Base-by-base conservation (phyloP, 2,888 invertebrate species). In the Apamea sordens region DNA sequence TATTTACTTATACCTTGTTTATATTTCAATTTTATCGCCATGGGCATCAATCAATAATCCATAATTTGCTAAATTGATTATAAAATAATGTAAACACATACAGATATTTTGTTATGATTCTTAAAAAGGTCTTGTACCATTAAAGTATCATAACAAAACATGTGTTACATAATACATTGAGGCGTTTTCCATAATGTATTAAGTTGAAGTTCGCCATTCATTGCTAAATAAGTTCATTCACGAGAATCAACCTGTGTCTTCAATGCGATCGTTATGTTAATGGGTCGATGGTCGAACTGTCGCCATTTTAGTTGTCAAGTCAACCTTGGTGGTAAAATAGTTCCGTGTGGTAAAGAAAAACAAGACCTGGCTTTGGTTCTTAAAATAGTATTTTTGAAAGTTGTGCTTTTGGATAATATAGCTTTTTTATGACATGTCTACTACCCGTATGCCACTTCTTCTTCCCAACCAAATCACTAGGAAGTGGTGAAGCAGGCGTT, bases 161-260 rank as follows among this genome's bases (percentile, higher is more conserved):
- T 56, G 5, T 24, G n/a, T 65, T 70, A 61, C 5, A 56, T 70
- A 73, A 77, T 65, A 47, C 13, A 32, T 44, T 47, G 32, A 28
- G 32, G 10, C 15, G 10, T 41, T 68, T 50, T 67, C 7, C 24
- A 64, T 79, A 32, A 79, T 82, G 76, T 87, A 77, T 73, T 41
- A n/a, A 6, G 72, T 76, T 56, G 32, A 65, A 65, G 59, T 71
- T 59, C 36, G 61, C 56, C 47, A 77, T 76, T 82, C 63, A 67
- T 63, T 50, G 41, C 80, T 81, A 74, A 80, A 88, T 88, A 83
- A 73, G 86, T 81, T 79, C 76, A 80, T 86, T 89, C 74, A 80
- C 41, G 21, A 76, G 41, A 69, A 81, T 65, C 86, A 80, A 82
- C 73, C 75, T 79, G 82, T 76, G 59, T 74, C 59, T 41, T 79